Percentiles rank a stretch among this genome's conserved stretches.
Conservation (phyloP, 2,113 vertebrate genomes). For the Saguinus imperator region DNA sequence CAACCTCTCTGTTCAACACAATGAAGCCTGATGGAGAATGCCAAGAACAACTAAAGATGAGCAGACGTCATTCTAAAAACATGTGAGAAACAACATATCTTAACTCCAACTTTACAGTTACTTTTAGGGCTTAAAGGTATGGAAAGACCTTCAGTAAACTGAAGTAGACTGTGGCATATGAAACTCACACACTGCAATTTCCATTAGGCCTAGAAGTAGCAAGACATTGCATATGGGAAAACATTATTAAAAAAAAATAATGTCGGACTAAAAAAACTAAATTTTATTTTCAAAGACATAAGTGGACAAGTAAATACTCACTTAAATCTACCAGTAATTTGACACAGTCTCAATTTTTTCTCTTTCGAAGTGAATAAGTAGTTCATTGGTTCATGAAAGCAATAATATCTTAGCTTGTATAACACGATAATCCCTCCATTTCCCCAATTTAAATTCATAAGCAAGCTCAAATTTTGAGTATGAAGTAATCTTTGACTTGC, state of each 20-base stretch:
- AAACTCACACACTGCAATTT: not conserved
- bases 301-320: not conserved
- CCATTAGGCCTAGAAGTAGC: not conserved
- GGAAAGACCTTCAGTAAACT: not conserved
- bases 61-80: not conserved
- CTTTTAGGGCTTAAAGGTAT: not conserved
- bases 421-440: not conserved
- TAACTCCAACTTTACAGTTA: not conserved
- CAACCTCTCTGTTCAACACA: not conserved
- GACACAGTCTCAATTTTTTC: not conserved
- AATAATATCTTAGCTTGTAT: not conserved
- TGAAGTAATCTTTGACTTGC: not conserved
- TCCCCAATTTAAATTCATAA: constrained; percentile 34
- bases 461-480: not conserved
- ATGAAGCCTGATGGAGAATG: not conserved
- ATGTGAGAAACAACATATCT: not conserved
- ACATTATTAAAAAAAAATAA: not conserved
- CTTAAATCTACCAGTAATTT: not conserved
- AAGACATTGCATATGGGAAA: not conserved
- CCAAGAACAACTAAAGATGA: not conserved
- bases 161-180: not conserved
- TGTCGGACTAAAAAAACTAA: not conserved
- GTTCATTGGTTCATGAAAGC: not conserved
- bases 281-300: not conserved
- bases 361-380: not conserved